Percentiles rank a stretch among this genome's conserved stretches.
Evolutionary conservation across 2,888 invertebrate genomes (phyloP).

Genomic region (Liposcelis brunnea): DNA sequence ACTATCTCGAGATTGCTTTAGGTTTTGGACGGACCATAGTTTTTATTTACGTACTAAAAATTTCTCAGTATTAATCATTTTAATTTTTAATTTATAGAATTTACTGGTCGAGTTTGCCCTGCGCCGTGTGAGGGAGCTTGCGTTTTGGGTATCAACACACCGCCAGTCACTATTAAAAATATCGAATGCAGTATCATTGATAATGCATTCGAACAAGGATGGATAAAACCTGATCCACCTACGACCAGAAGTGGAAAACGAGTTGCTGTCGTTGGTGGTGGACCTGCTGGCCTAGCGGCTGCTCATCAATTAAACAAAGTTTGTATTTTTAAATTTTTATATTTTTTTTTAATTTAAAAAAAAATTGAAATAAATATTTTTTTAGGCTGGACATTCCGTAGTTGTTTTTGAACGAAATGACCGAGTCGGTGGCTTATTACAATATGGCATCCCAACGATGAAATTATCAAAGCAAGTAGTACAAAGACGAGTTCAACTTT

Average conservation of each 20-base stretch:
- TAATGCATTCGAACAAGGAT: constrained; percentile 90
- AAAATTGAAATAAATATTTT: constrained; percentile 5
- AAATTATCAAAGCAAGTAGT: constrained; percentile 91
- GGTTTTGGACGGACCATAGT: background rate
- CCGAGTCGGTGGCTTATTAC: constrained; percentile 80
- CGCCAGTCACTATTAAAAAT: constrained; percentile 96
- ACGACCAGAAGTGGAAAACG: constrained; percentile 54
- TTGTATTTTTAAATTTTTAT: constrained; percentile 5
- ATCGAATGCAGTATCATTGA: constrained; percentile 99
- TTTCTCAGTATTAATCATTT: background rate
- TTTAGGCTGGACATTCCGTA: constrained; percentile 77
- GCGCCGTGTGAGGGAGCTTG: constrained; percentile 99
- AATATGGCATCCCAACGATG: constrained; percentile 99
- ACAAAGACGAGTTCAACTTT: constrained; percentile 66
- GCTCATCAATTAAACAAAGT: constrained; percentile 89
- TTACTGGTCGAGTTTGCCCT: constrained; percentile 84
- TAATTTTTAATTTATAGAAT: constrained; percentile 36
- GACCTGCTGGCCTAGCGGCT: constrained; percentile 87
- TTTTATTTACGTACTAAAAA: constrained; percentile 1
- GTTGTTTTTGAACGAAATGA: constrained; percentile 96
- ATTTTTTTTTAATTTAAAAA: background rate
- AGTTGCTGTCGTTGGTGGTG: constrained; percentile 84
- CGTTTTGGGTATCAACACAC: constrained; percentile 87
- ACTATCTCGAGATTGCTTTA: no score
- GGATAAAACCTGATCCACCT: constrained; percentile 76